phyloP scores from a whole-genome alignment of 2,797 vertebrate species.

The Lates japonicus region DNA sequence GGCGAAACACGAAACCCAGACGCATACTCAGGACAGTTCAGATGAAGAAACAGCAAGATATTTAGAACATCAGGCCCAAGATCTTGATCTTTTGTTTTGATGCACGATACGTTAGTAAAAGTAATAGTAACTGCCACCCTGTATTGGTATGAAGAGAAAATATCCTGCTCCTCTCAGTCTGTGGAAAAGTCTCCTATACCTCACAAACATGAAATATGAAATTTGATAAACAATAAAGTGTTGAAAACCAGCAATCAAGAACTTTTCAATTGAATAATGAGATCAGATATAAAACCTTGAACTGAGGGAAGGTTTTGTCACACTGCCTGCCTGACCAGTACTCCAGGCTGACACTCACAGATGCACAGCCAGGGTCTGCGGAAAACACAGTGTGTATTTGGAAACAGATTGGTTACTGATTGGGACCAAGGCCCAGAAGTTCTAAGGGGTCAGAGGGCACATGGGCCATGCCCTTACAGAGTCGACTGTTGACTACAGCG shows the following conservation, averaged over 20 bases:
- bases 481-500: too few relatives aligned
- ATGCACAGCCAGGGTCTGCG: too few relatives aligned
- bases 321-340: not conserved
- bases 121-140: not conserved
- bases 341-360: too few relatives aligned
- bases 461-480: too few relatives aligned
- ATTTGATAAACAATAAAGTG: not conserved
- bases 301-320: not conserved
- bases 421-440: too few relatives aligned
- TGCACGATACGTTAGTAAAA: not conserved
- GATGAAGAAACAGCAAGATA: slow-evolving; percentile 88
- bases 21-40: slow-evolving; percentile 89
- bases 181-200: not conserved
- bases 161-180: not conserved
- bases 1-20: slow-evolving; percentile 87
- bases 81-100: not conserved
- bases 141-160: not conserved
- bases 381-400: too few relatives aligned
- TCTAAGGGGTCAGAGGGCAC: too few relatives aligned
- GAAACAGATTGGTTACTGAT: too few relatives aligned
- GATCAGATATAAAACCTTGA: not conserved
- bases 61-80: not conserved
- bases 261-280: too few relatives aligned
- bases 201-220: not conserved
- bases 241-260: not conserved